Evolutionary conservation across 2,888 invertebrate species (phyloP), one percentile per base, ranked within the genome.

Genomic region (Athalia rosae): DNA sequence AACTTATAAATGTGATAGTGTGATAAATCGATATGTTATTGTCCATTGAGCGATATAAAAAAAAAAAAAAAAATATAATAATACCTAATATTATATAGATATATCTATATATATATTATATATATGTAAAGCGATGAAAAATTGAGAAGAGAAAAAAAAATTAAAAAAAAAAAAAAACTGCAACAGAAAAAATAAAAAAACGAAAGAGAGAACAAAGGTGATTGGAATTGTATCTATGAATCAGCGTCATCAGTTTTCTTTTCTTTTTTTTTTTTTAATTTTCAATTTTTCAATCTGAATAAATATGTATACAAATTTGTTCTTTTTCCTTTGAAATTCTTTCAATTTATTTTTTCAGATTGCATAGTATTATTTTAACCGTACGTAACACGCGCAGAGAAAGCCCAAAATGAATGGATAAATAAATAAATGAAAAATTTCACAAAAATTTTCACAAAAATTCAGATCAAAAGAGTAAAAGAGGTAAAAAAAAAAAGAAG

Each of bases 1-100:
- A 53, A 53, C 53, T 53, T 53, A 53, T 53, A 53, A 53, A 53
- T 53, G 53, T 53, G 64, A 64, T 64, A 64, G 64, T 64, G 64
- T 64, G 64, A 64, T 64, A 64, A 64, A 64, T 64, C 64, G 15
- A 64, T 64, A 64, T 47, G 64, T 64, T 64, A 64, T 58, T 64
- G 64, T 64, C 64, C 64, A 47, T 64, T 64, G 45, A 15, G n/a
- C 45, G 64, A 64, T 2, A 62, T 4, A 13, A 6, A 64, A 8
- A 47, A 47, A 43, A n/a, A 43, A 7, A 63, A 7, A n/a, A 47
- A 45, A 13, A 47, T 7, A n/a, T 63, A 63, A 59, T 62, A 62
- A 58, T 58, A 58, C 15, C 5, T 58, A 58, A 6, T 13, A 13
- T 13, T 58, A 58, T 6, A 6, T 58, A n/a, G n/a, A 58, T n/a